Base-by-base conservation (phyloP, 2,797 vertebrate species). In the Erpetoichthys calabaricus region DNA sequence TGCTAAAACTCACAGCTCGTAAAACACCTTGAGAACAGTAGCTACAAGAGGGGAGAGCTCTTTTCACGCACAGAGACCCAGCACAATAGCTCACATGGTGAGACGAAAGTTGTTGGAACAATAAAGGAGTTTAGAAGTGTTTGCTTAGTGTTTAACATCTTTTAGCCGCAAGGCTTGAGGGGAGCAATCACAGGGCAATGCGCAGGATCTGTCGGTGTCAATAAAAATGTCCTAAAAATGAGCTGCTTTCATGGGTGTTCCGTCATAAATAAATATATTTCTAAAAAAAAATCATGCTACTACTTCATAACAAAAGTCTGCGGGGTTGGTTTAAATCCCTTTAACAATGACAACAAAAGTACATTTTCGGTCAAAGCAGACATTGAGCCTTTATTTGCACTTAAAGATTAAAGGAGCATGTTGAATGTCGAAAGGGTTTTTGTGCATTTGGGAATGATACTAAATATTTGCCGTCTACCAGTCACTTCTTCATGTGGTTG, bases 401-500 rank as follows among this genome's bases (percentile, higher is more conserved):
- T 49, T 7, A 49, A 49, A 68, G 68, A 74, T 73, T 67, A 73
- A 70, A 71, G 65, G 56, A 54, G 47, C n/a, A 7, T 49, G 7
- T n/a, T 49, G 63, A 63, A 55, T 55, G 44, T 51, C 44, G 57
- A 59, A 54, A 45, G 8, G 45, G 8, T 59, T 45, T 59, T 59
- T 8, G 44, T 46, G 45, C 45, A 43, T 61, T 60, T n/a, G 44
- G 44, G 7, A 59, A 55, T 25, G 25, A 63, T 58, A 60, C 57
- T 51, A 63, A 66, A 50, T 52, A 57, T 62, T 47, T 59, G 58
- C 57, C 64, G 65, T 75, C 70, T 75, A 64, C 70, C 25, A 25
- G 25, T 75, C 73, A 75, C 73, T 70, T 75, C 69, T 63, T 60
- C 68, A 60, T 56, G 57, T 66, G 63, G 61, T 58, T 58, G 53